Evolutionary conservation across 2,888 invertebrate genomes (phyloP).

Genomic region (Terebella lapidaria): DNA sequence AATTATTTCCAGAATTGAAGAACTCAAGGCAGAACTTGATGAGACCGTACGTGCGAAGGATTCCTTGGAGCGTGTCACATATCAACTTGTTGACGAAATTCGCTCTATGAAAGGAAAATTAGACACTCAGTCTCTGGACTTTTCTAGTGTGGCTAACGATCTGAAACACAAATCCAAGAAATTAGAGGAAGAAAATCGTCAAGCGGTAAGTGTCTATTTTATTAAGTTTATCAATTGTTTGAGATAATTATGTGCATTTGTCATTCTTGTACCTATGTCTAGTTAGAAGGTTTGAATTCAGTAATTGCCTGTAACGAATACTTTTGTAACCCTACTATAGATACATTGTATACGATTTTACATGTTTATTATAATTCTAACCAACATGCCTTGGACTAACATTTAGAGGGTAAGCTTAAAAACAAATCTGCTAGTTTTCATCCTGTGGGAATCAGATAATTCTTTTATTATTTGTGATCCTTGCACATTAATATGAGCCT

Average conservation of each 20-base stretch:
- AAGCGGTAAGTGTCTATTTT: constrained; percentile 36
- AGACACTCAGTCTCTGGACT: constrained; percentile 41
- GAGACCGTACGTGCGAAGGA: constrained; percentile 40
- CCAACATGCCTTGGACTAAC: no score
- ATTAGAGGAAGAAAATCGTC: constrained; percentile 48
- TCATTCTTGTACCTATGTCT: not conserved
- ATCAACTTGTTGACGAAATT: constrained; percentile 42
- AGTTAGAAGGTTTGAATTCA: no score
- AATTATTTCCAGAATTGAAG: constrained; percentile 6
- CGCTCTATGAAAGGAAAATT: constrained; percentile 37
- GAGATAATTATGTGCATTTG: not conserved
- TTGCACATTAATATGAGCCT: no score
- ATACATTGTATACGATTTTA: no score
- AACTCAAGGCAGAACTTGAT: constrained; percentile 25
- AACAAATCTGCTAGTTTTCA: no score
- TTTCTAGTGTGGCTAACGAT: constrained; percentile 36
- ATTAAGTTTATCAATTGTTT: no score
- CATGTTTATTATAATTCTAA: no score
- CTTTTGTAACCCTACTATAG: no score
- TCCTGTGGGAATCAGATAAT: no score
- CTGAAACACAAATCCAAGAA: constrained; percentile 38
- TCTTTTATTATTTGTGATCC: no score
- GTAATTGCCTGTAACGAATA: no score
- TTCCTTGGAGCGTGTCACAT: constrained; percentile 41
- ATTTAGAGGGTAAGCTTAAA: no score